A percentile compares a stretch with the other conserved stretches of the same genome.
phyloP scores from a whole-genome alignment of 2,888 invertebrate genomes.

The Tenodera sinensis region DNA sequence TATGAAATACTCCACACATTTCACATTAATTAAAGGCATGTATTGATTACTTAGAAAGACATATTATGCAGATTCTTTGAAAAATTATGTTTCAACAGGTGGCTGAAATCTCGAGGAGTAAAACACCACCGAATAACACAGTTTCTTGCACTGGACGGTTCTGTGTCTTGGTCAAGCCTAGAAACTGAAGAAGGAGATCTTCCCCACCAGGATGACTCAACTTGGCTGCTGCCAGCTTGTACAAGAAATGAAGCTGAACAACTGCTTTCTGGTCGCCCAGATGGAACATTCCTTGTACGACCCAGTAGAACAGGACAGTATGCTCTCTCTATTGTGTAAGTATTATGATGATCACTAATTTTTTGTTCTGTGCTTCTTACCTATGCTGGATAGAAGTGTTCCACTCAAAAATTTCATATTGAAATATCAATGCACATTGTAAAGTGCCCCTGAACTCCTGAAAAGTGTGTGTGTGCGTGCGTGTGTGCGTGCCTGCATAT shows the following conservation, averaged over 20 bases:
- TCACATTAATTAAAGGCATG: not conserved
- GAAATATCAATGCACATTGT: no score
- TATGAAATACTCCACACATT: not conserved
- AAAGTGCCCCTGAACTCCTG: no score
- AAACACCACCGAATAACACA: not conserved
- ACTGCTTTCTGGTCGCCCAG: not conserved
- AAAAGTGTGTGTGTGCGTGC: no score
- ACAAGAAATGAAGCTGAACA: not conserved
- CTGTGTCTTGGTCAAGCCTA: not conserved
- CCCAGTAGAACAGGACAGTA: conserved; percentile 6
- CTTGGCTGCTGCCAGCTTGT: not conserved
- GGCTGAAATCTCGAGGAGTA: not conserved
- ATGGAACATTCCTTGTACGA: conserved; percentile 9
- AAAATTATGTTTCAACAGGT: not conserved
- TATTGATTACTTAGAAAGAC: no score
- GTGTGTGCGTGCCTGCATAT: no score
- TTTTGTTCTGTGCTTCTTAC: no score
- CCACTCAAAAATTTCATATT: no score
- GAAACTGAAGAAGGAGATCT: not conserved
- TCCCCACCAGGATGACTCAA: not conserved
- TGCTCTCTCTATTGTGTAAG: conserved; percentile 10
- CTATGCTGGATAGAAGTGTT: no score
- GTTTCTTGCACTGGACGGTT: not conserved
- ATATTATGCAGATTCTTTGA: no score
- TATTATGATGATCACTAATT: no score